A percentile compares a stretch with the other conserved stretches of the same genome.
Conservation (phyloP, 2,113 vertebrate genomes). For the Malurus cyaneus region DNA sequence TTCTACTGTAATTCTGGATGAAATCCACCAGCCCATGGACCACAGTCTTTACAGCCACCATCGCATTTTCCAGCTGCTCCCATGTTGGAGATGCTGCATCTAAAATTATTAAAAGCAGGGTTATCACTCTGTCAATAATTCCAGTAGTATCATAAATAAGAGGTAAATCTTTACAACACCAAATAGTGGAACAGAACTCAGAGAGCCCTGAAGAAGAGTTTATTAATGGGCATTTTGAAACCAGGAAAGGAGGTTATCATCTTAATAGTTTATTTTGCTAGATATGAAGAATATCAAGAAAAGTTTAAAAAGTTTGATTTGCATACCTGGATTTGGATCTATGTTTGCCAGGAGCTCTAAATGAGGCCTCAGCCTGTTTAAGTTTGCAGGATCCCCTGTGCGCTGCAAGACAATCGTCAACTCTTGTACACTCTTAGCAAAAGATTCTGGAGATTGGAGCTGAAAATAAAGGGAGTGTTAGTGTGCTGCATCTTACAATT, state of each 20-base stretch:
- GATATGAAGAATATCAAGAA: neutral
- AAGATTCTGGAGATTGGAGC: constrained; percentile 96
- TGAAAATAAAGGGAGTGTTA: constrained; percentile 55
- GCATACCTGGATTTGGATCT: constrained; percentile 92
- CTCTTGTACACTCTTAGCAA: constrained; percentile 96
- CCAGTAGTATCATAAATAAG: neutral
- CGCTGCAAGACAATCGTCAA: constrained; percentile 95
- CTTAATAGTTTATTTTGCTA: neutral
- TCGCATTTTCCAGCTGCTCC: constrained; percentile 92
- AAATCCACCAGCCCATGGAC: constrained; percentile 96
- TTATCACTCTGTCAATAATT: neutral
- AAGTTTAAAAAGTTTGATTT: neutral
- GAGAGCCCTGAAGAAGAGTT: neutral
- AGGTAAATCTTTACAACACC: neutral
- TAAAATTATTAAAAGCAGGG: constrained; percentile 59
- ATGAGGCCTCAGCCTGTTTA: constrained; percentile 90
- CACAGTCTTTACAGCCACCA: constrained; percentile 93
- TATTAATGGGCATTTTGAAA: neutral
- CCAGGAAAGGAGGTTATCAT: neutral
- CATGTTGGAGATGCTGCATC: constrained; percentile 89
- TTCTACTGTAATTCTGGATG: constrained; percentile 96
- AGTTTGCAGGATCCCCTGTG: constrained; percentile 93
- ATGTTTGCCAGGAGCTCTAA: constrained; percentile 93
- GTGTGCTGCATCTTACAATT: neutral
- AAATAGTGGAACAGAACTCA: neutral